Conservation (phyloP, 1,140 invertebrate species). For the Drosophila insularis region DNA sequence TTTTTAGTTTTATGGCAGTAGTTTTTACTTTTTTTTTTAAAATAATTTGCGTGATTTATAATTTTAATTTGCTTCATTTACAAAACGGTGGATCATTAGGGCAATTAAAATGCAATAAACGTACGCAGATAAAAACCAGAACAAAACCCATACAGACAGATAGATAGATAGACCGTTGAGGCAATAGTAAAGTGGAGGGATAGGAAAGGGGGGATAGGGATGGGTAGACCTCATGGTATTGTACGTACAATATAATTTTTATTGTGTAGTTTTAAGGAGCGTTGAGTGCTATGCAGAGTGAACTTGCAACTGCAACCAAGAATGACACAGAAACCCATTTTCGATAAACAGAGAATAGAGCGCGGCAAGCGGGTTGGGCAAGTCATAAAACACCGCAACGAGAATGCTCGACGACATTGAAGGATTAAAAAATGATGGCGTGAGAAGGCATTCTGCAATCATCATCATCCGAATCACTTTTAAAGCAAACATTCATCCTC, state of each 20-base stretch:
- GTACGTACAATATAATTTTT: constrained; percentile 69
- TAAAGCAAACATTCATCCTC: constrained; percentile 65
- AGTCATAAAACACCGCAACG: constrained; percentile 51
- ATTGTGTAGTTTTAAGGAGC: constrained; percentile 64
- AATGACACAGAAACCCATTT: constrained; percentile 67
- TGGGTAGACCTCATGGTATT: constrained; percentile 33
- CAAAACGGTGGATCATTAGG: constrained; percentile 61
- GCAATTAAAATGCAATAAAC: constrained; percentile 75
- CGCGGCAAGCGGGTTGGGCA: not conserved
- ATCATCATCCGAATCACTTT: constrained; percentile 66
- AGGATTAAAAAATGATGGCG: constrained; percentile 81
- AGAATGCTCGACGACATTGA: constrained; percentile 47
- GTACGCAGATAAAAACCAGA: constrained; percentile 14
- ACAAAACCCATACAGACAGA: constrained; percentile 15
- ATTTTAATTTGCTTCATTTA: constrained; percentile 61
- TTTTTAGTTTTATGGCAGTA: constrained; percentile 28
- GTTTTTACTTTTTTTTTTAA: constrained; percentile 24
- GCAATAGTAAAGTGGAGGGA: not conserved
- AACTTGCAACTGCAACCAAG: constrained; percentile 17
- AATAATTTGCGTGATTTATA: constrained; percentile 58
- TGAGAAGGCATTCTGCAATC: constrained; percentile 77
- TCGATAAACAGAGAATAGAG: not conserved
- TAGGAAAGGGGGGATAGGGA: not conserved
- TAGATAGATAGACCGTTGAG: not conserved
- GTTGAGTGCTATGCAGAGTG: constrained; percentile 31